phyloP scores from a whole-genome alignment of 2,888 invertebrate genomes.

The Apodemia mormo region DNA sequence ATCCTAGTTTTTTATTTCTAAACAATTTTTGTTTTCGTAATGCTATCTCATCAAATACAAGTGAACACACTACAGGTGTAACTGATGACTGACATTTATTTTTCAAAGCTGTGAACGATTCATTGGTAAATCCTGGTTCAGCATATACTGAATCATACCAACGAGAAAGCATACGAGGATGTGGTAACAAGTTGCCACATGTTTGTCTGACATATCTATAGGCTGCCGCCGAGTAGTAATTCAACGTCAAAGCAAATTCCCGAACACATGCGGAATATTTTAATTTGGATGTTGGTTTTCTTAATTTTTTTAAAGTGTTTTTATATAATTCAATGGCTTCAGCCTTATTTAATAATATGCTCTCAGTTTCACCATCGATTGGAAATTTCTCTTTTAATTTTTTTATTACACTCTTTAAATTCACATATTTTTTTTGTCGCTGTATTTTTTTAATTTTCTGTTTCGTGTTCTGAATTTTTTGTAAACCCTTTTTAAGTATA shows the following conservation, averaged over 20 bases:
- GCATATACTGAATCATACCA: conserved; percentile 15
- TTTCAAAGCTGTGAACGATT: conserved; percentile 9
- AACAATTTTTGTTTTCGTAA: conserved; percentile 19
- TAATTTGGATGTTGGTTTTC: not conserved
- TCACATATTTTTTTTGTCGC: not conserved
- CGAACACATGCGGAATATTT: not conserved
- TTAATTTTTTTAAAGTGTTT: no score
- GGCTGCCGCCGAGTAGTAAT: conserved; percentile 34
- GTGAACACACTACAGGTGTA: no score
- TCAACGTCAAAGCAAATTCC: conserved; percentile 25
- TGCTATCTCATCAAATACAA: conserved; percentile 29
- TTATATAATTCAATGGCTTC: no score
- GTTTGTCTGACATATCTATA: conserved; percentile 26
- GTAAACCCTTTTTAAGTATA: not conserved
- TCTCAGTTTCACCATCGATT: not conserved
- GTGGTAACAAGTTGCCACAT: conserved; percentile 24
- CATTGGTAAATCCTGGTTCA: conserved; percentile 15
- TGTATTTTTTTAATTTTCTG: not conserved
- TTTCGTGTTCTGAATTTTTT: not conserved
- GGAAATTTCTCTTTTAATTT: not conserved
- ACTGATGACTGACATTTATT: no score
- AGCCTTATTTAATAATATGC: not conserved
- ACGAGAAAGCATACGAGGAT: not conserved
- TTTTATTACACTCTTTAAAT: not conserved
- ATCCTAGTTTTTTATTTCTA: conserved; percentile 1